These are phyloP conservation scores for Takifugu ocellatus DNA, from an alignment of 2,797 vertebrate genomes.

Conservation along the genomic window DNA sequence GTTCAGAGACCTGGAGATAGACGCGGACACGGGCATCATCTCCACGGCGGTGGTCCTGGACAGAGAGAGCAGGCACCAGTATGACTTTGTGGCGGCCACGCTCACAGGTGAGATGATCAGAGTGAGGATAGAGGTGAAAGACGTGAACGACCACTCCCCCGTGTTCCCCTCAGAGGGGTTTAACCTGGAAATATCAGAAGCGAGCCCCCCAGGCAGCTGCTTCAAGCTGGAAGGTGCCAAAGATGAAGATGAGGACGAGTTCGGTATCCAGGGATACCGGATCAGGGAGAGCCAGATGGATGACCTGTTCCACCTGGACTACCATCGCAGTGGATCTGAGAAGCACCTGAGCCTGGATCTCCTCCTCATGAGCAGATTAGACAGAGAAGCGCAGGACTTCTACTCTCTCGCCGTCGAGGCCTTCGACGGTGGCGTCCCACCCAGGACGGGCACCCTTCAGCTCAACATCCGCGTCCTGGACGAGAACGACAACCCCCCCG, in stretches of 20 bases:
- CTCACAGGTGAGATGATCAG: conserved; percentile 84
- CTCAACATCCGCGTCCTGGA: conserved; percentile 82
- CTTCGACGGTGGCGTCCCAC: conserved; percentile 86
- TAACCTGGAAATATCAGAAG: conserved; percentile 82
- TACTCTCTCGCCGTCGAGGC: conserved; percentile 83
- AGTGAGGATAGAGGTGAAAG: conserved; percentile 82
- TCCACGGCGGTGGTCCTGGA: conserved; percentile 85
- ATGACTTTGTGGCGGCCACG: conserved; percentile 89
- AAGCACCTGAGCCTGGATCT: conserved; percentile 73
- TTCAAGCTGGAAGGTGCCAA: conserved; percentile 83
- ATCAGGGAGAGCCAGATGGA: conserved; percentile 61
- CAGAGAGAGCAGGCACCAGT: conserved; percentile 81
- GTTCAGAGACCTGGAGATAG: conserved; percentile 86
- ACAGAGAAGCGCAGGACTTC: conserved; percentile 76
- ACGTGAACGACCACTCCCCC: conserved; percentile 89
- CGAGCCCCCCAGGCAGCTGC: conserved; percentile 78
- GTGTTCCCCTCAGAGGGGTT: conserved; percentile 73
- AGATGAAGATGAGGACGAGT: conserved; percentile 82
- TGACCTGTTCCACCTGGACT: conserved; percentile 68
- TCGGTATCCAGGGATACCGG: conserved; percentile 84
- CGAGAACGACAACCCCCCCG: conserved; percentile 90
- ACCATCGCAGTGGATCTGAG: conserved; percentile 37
- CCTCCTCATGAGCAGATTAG: conserved; percentile 76
- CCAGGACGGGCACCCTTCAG: conserved; percentile 72
- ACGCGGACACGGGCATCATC: conserved; percentile 86